A percentile compares a stretch with the other conserved stretches of the same genome.
Conservation (phyloP, 2,888 invertebrate species). For the Caenorhabditis doughertyi region DNA sequence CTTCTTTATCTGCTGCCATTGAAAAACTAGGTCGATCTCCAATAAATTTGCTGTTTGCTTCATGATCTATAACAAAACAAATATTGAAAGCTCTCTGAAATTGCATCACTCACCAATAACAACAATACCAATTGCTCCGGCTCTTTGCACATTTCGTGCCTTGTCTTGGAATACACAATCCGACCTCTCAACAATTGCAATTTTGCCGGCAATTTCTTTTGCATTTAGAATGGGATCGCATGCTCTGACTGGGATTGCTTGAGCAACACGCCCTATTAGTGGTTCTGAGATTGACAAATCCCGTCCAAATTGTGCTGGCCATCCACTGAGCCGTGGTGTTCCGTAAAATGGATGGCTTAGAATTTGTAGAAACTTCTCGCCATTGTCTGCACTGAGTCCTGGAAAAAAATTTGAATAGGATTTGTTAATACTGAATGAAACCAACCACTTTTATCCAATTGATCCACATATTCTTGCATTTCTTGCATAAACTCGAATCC, state of each 20-base stretch:
- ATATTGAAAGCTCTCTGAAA: not conserved
- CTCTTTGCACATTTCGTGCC: constrained; percentile 88
- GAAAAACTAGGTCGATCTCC: constrained; percentile 92
- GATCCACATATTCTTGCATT: constrained; percentile 92
- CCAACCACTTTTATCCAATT: constrained; percentile 80
- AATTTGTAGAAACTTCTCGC: constrained; percentile 86
- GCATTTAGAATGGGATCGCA: constrained; percentile 86
- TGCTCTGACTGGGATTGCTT: constrained; percentile 88
- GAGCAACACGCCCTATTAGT: constrained; percentile 85
- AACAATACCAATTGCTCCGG: constrained; percentile 91
- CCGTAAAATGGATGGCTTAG: constrained; percentile 84
- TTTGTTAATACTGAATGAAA: not conserved
- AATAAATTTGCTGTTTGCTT: constrained; percentile 87
- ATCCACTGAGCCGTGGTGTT: constrained; percentile 83
- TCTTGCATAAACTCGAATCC: constrained; percentile 97
- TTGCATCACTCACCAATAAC: constrained; percentile 85
- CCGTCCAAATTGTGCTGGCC: constrained; percentile 84
- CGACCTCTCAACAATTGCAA: constrained; percentile 92
- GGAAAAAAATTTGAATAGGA: not conserved
- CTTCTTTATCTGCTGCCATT: constrained; percentile 95
- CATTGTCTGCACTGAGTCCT: not conserved
- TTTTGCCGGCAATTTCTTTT: constrained; percentile 87
- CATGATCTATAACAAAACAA: constrained; percentile 85
- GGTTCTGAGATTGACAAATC: constrained; percentile 13
- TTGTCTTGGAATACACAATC: constrained; percentile 92